phyloP scores from a whole-genome alignment of 1,140 invertebrate genomes.

The Drosophila bocqueti region DNA sequence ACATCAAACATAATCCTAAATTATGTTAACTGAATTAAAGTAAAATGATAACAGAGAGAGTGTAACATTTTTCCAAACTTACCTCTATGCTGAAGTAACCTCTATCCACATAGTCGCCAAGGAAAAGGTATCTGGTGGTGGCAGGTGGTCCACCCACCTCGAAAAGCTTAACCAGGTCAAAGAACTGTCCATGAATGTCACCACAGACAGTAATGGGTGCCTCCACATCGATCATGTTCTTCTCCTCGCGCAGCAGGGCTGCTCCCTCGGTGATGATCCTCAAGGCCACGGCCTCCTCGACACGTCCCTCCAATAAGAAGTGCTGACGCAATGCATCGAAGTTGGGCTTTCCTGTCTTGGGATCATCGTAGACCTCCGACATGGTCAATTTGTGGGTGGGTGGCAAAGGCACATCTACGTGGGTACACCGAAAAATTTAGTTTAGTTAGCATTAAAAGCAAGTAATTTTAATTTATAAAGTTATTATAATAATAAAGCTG shows the following conservation, averaged over 20 bases:
- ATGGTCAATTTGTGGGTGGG: conserved; percentile 98
- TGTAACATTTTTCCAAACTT: conserved; percentile 52
- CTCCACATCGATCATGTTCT: conserved; percentile 99
- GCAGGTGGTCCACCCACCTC: conserved; percentile 99
- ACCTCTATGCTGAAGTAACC: conserved; percentile 99
- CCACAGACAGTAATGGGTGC: conserved; percentile 99
- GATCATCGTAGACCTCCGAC: conserved; percentile 97
- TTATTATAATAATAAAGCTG: too few species aligned
- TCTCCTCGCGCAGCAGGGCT: conserved; percentile 96
- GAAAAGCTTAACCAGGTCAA: conserved; percentile 99
- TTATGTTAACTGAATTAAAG: not conserved
- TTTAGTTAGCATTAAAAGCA: not conserved
- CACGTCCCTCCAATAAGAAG: conserved; percentile 98
- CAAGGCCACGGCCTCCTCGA: conserved; percentile 97
- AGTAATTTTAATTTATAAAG: not conserved
- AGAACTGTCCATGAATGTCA: conserved; percentile 99
- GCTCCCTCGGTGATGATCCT: conserved; percentile 99
- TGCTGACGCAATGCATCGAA: conserved; percentile 99
- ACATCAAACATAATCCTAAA: too few species aligned
- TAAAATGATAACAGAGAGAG: not conserved
- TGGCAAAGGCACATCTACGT: conserved; percentile 94
- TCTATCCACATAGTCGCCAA: conserved; percentile 99
- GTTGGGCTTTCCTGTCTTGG: conserved; percentile 95
- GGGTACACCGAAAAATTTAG: not conserved
- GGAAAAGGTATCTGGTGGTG: conserved; percentile 99